Conservation (phyloP, 2,888 invertebrate species). For the Drosophila fungiperda region DNA sequence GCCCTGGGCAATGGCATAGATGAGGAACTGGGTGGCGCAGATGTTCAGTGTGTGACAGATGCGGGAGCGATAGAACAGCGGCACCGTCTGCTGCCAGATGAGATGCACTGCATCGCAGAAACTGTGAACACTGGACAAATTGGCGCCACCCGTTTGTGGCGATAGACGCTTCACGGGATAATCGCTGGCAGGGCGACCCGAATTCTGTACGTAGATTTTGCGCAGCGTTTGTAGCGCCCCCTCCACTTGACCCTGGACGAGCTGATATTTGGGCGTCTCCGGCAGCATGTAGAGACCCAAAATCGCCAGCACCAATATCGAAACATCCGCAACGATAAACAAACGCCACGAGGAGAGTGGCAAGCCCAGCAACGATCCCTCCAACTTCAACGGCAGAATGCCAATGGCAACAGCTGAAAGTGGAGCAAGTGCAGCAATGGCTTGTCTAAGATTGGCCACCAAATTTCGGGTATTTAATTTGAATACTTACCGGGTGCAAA, state of each 20-base stretch:
- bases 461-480: neutral
- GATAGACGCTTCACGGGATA: constrained; percentile 86
- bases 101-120: constrained; percentile 76
- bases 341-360: constrained; percentile 91
- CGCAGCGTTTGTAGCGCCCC: constrained; percentile 88
- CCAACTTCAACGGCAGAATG: constrained; percentile 88
- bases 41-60: constrained; percentile 81
- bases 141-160: constrained; percentile 73
- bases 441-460: neutral
- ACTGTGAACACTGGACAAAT: constrained; percentile 72
- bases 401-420: constrained; percentile 89
- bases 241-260: constrained; percentile 87
- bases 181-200: constrained; percentile 83
- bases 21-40: constrained; percentile 72
- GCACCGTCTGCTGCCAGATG: constrained; percentile 82
- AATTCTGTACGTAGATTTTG: constrained; percentile 87
- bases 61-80: constrained; percentile 77
- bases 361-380: constrained; percentile 86
- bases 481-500: constrained; percentile 85
- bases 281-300: constrained; percentile 88
- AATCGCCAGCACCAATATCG: constrained; percentile 88
- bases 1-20: constrained; percentile 82
- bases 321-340: constrained; percentile 88
- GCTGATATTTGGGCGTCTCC: constrained; percentile 92
- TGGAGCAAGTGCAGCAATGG: neutral